Conservation (phyloP, 30 jellyfish, hydroid and myxozoan species). For the Aurelia coerulea region DNA sequence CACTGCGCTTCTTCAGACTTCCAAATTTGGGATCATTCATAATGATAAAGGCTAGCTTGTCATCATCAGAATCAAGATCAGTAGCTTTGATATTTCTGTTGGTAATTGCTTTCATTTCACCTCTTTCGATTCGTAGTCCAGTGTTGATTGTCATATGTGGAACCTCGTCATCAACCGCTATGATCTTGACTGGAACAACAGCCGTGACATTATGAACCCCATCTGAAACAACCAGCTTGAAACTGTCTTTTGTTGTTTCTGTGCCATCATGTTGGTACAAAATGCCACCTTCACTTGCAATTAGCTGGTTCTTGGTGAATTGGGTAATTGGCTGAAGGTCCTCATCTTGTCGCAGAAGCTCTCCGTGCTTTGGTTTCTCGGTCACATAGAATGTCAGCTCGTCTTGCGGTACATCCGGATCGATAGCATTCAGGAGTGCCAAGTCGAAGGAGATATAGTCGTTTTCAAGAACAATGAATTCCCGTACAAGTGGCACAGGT, state of each 20-base stretch:
- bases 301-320: slow-evolving; percentile 65
- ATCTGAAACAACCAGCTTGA: slow-evolving; percentile 79
- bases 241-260: slow-evolving; percentile 82
- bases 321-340: slow-evolving; percentile 62
- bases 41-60: slow-evolving; percentile 53
- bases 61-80: slow-evolving; percentile 88
- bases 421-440: slow-evolving; percentile 89
- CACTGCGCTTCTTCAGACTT: slow-evolving; percentile 46
- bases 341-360: slow-evolving; percentile 72
- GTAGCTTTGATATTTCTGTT: slow-evolving; percentile 81
- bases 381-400: slow-evolving; percentile 70
- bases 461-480: slow-evolving; percentile 89
- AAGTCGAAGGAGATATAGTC: slow-evolving; percentile 83
- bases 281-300: slow-evolving; percentile 75
- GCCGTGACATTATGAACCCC: slow-evolving; percentile 87
- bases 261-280: slow-evolving; percentile 96
- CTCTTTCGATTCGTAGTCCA: slow-evolving; percentile 88
- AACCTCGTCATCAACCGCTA: slow-evolving; percentile 95
- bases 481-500: slow-evolving; percentile 85
- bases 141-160: slow-evolving; percentile 89
- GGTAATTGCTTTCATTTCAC: slow-evolving; percentile 85
- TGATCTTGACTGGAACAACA: slow-evolving; percentile 68
- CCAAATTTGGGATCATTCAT: slow-evolving; percentile 84
- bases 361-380: slow-evolving; percentile 89
- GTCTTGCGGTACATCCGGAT: slow-evolving; percentile 85